Conservation (phyloP, 2,797 vertebrate genomes). For the Orestias chungarensis region DNA sequence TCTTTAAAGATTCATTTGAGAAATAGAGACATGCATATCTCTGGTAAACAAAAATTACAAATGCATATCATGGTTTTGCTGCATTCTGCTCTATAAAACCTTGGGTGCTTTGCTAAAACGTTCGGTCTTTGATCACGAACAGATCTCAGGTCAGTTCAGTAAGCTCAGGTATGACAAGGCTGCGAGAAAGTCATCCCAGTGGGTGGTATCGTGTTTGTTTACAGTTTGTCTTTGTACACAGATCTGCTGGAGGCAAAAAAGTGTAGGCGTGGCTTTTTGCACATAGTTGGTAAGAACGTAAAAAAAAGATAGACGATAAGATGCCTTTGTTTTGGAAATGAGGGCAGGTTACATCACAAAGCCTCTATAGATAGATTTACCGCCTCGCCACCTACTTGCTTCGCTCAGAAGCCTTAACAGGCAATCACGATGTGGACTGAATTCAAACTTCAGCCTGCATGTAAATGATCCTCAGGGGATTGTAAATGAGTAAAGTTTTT, state of each 20-base stretch:
- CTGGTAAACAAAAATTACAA: background rate
- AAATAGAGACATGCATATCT: background rate
- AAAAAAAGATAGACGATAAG: constrained; percentile 32
- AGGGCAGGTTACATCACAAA: constrained; percentile 71
- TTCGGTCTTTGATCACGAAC: constrained; percentile 37
- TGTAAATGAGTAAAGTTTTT: constrained; percentile 10
- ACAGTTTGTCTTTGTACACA: constrained; percentile 13
- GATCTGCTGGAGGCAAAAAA: constrained; percentile 3
- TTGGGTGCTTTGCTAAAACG: constrained; percentile 12
- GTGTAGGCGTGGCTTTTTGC: constrained; percentile 21
- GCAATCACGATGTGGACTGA: constrained; percentile 60
- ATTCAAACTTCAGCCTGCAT: constrained; percentile 48
- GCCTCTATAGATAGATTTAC: constrained; percentile 68
- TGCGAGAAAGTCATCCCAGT: background rate
- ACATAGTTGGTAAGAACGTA: constrained; percentile 36
- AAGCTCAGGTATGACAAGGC: constrained; percentile 16
- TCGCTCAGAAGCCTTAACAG: constrained; percentile 57
- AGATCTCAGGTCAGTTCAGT: constrained; percentile 7
- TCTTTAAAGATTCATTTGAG: background rate
- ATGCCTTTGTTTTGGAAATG: constrained; percentile 62
- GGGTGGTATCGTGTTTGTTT: constrained; percentile 23
- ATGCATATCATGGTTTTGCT: background rate
- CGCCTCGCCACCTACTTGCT: constrained; percentile 66
- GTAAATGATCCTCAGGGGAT: constrained; percentile 10
- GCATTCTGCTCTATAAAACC: constrained; percentile 5